Percentiles rank a stretch among this genome's conserved stretches.
Conservation (phyloP, 2,113 vertebrate species). For the Panthera uncia region DNA sequence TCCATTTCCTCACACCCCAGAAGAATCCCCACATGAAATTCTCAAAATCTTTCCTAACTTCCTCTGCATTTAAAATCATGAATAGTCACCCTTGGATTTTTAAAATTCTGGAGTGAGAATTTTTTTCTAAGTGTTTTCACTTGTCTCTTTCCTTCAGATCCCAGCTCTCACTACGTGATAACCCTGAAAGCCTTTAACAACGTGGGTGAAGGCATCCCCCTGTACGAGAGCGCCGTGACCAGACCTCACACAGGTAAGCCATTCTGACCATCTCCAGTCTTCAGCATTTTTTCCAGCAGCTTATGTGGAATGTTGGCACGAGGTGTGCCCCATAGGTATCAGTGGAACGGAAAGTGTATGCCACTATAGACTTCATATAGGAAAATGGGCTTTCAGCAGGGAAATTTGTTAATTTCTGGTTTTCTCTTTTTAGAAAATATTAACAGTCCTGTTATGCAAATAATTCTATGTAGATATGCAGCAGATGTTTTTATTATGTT, state of each 20-base stretch:
- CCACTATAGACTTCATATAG: neutral
- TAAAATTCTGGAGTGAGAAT: neutral
- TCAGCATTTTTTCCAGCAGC: neutral
- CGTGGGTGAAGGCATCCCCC: conserved; percentile 96
- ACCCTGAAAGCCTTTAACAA: conserved; percentile 98
- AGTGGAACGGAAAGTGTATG: neutral
- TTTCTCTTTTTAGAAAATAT: neutral
- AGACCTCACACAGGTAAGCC: conserved; percentile 94
- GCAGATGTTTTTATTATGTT: conserved; percentile 4
- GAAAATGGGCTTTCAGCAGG: neutral
- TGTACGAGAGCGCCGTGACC: conserved; percentile 98
- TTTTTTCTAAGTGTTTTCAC: neutral
- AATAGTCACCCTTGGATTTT: neutral
- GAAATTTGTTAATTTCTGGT: neutral
- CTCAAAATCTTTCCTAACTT: neutral
- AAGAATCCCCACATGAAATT: neutral
- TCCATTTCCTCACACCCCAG: neutral
- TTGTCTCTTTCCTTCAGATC: conserved; percentile 86
- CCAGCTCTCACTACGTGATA: conserved; percentile 98
- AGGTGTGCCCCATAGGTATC: neutral
- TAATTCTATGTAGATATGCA: neutral
- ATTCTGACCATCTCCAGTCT: neutral
- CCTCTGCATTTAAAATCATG: neutral
- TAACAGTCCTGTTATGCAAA: neutral
- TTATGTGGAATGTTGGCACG: neutral